phyloP scores from a whole-genome alignment of 2,888 invertebrate genomes.

The Polyommatus iphigenia region DNA sequence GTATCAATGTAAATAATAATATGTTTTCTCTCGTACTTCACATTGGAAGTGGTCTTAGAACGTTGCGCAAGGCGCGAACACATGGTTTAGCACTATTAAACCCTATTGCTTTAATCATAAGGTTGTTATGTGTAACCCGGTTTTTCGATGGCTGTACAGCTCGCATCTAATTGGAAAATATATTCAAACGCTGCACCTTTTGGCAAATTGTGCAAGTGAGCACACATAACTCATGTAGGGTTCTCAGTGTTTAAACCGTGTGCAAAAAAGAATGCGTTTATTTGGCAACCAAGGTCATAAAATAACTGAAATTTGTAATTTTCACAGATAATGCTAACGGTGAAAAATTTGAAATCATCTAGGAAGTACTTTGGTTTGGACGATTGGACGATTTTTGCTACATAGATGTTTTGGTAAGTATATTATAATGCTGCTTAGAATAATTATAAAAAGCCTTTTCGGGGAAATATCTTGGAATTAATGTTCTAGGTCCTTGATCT shows the following conservation, averaged over 20 bases:
- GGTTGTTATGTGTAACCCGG: neutral
- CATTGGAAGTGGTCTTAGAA: slow-evolving; percentile 24
- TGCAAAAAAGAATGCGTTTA: neutral
- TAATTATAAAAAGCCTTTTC: too few relatives aligned
- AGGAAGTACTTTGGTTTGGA: too few relatives aligned
- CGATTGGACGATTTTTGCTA: too few relatives aligned
- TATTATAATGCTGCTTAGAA: too few relatives aligned
- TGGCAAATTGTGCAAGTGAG: neutral
- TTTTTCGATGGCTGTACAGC: neutral
- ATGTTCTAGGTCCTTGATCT: too few relatives aligned
- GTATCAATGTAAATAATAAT: slow-evolving; percentile 25
- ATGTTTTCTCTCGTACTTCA: slow-evolving; percentile 33
- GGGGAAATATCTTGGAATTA: too few relatives aligned
- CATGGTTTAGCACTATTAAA: neutral
- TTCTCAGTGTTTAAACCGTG: neutral
- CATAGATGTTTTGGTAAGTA: too few relatives aligned
- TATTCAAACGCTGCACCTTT: slow-evolving; percentile 10
- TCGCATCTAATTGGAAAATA: slow-evolving; percentile 19
- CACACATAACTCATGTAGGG: neutral
- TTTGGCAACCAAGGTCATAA: neutral
- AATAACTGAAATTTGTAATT: neutral
- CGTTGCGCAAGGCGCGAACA: slow-evolving; percentile 19
- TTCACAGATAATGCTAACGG: neutral
- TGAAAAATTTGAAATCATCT: neutral
- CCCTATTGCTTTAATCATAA: neutral